phyloP scores from a whole-genome alignment of 2,888 invertebrate genomes.

The Geophilus truncorum region DNA sequence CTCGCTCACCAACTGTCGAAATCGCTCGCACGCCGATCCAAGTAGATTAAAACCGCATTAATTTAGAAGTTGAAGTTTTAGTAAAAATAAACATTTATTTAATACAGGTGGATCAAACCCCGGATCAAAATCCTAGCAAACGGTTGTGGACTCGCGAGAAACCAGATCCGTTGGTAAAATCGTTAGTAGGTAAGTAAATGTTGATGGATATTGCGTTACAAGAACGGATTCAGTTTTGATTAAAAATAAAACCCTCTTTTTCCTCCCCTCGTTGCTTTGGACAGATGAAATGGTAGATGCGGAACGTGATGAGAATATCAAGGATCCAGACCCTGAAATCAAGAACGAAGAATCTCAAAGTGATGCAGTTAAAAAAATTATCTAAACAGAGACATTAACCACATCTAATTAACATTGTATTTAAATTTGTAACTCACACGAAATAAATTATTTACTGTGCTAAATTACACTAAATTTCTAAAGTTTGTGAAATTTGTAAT shows the following conservation, averaged over 20 bases:
- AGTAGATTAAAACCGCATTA: not conserved
- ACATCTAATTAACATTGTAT: too few species aligned
- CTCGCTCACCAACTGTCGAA: not conserved
- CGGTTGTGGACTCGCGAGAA: not conserved
- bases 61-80: too few species aligned
- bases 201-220: not conserved
- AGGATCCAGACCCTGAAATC: not conserved
- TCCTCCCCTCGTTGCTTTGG: not conserved
- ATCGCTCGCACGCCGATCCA: not conserved
- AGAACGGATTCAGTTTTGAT: not conserved
- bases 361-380: not conserved
- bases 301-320: not conserved
- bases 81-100: not conserved
- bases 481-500: not conserved
- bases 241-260: not conserved
- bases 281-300: not conserved
- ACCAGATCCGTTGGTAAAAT: not conserved
- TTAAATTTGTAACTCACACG: not conserved
- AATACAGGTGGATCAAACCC: not conserved
- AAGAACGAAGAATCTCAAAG: not conserved
- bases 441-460: slow-evolving; percentile 18
- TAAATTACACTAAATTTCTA: too few species aligned
- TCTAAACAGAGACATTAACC: not conserved
- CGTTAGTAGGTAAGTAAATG: not conserved
- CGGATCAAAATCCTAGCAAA: not conserved